Conservation (phyloP, 2,113 vertebrate genomes). For the Microtus montanus region DNA sequence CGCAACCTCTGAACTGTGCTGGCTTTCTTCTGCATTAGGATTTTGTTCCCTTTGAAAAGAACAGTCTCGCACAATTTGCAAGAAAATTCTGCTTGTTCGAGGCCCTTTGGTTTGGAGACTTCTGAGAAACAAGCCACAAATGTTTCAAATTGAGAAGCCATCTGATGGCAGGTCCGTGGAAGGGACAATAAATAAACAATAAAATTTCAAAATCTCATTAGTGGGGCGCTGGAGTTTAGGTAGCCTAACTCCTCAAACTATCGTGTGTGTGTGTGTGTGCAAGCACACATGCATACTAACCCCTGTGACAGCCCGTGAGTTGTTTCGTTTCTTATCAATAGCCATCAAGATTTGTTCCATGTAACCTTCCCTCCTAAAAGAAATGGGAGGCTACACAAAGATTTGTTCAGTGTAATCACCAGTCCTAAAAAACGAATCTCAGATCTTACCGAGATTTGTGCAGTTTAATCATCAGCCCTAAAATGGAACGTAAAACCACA, state of each 20-base stretch:
- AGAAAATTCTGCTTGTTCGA: not conserved
- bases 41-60: not conserved
- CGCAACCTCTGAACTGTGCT: constrained; percentile 50
- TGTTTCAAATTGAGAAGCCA: constrained; percentile 46
- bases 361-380: constrained; percentile 38
- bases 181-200: constrained; percentile 34
- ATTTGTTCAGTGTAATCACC: constrained; percentile 55
- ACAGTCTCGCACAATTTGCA: not conserved
- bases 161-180: not conserved
- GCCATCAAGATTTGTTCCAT: constrained; percentile 45
- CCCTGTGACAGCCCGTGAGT: not conserved
- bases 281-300: not conserved
- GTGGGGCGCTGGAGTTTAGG: not conserved
- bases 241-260: constrained; percentile 38
- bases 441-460: constrained; percentile 43
- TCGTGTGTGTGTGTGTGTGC: not conserved
- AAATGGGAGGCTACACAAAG: constrained; percentile 49
- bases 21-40: not conserved
- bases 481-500: constrained; percentile 5
- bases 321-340: constrained; percentile 39
- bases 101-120: constrained; percentile 32
- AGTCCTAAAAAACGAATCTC: constrained; percentile 15
- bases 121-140: not conserved
- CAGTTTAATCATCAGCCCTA: constrained; percentile 42
- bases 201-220: constrained; percentile 41